phyloP scores from a whole-genome alignment of 2,797 vertebrate species.

The Ctenopoma multispine region DNA sequence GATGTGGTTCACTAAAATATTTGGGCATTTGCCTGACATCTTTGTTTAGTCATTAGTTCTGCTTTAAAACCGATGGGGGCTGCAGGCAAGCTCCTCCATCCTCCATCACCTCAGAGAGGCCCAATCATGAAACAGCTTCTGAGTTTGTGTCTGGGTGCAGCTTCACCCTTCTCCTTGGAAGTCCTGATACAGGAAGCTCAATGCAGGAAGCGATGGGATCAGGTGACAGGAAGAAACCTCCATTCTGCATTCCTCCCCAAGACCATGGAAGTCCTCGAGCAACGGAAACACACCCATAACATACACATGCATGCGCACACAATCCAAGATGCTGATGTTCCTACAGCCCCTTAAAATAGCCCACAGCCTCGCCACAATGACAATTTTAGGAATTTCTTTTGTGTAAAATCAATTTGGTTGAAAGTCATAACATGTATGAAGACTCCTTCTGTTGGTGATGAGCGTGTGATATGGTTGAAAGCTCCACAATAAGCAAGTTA shows the following conservation, averaged over 20 bases:
- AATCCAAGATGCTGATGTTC: conserved; percentile 16
- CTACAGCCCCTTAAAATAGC: conserved; percentile 54
- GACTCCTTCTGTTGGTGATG: too few relatives aligned
- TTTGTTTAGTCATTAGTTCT: not conserved
- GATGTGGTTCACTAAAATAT: not conserved
- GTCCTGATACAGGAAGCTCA: conserved; percentile 59
- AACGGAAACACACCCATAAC: conserved; percentile 67
- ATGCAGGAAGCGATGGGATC: conserved; percentile 76
- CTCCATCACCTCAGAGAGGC: conserved; percentile 7
- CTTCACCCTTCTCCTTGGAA: conserved; percentile 40
- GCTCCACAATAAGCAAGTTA: too few relatives aligned
- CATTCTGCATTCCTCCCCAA: conserved; percentile 59
- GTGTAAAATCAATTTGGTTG: not conserved
- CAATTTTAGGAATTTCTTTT: not conserved
- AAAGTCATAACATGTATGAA: too few relatives aligned
- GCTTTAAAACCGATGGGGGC: not conserved
- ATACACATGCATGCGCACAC: conserved; percentile 27
- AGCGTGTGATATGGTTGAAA: too few relatives aligned
- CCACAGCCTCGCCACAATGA: conserved; percentile 6
- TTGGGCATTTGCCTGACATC: not conserved
- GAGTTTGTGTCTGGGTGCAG: not conserved
- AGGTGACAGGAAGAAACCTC: conserved; percentile 80
- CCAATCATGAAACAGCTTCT: not conserved
- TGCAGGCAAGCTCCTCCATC: not conserved
- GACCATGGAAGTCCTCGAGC: conserved; percentile 66